phyloP scores from a whole-genome alignment of 2,113 vertebrate species.

The Coracopsis vasa region DNA sequence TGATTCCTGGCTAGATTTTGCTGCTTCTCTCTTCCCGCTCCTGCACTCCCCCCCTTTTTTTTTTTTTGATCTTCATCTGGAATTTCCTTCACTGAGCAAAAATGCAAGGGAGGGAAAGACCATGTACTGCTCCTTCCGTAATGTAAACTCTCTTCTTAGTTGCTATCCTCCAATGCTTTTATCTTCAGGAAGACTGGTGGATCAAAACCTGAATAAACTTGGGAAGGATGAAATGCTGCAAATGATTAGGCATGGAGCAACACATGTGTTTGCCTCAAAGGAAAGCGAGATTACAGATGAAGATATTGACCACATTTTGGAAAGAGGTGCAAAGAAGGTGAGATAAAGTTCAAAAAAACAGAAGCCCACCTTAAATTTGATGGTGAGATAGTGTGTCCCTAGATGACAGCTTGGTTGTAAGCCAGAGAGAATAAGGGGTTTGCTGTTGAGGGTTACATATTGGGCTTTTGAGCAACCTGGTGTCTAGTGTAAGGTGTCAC shows the following conservation, averaged over 20 bases:
- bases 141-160: not conserved
- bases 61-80: not conserved
- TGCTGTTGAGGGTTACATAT: not conserved
- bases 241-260: conserved; percentile 96
- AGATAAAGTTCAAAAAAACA: not conserved
- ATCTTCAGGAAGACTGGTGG: conserved; percentile 88
- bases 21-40: fast-evolving
- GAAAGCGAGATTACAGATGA: conserved; percentile 99
- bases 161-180: not conserved
- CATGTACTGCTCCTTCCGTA: fast-evolving
- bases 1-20: not conserved
- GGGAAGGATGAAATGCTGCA: conserved; percentile 99
- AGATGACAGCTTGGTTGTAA: not conserved
- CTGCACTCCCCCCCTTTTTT: not conserved
- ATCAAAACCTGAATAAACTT: conserved; percentile 95
- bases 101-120: not conserved
- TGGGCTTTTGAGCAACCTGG: not conserved
- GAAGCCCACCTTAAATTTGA: not conserved
- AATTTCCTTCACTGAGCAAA: not conserved
- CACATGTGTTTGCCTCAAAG: conserved; percentile 96
- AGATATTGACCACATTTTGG: conserved; percentile 93
- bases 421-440: not conserved
- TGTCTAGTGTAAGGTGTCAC: not conserved
- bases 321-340: conserved; percentile 95
- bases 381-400: not conserved